Evolutionary conservation across 1,140 invertebrate species (phyloP), one percentile per base, ranked within the genome.

Genomic region (Procambarus virginalis): DNA sequence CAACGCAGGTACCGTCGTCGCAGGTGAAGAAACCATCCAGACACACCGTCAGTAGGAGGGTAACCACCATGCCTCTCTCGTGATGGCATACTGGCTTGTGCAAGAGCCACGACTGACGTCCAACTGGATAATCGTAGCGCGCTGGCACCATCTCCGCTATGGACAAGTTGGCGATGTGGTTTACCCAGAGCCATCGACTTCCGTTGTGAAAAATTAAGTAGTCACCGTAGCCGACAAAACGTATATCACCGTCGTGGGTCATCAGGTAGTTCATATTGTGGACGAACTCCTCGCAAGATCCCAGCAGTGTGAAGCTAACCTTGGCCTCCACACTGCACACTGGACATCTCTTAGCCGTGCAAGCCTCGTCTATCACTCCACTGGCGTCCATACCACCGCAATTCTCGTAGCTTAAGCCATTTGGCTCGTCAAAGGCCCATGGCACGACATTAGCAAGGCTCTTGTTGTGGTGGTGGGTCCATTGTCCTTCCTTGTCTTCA

Each of bases 361-460:
- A 87, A 3, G 70, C 78, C 17, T 91, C 84, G 84, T 91, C 90
- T 34, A 84, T 84, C 46, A 86, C 20, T 14, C 90, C 90, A n/a
- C 86, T 64, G 10, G 64, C 55, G 84, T 86, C 90, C 9, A 91
- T 49, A 17, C 78, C 90, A 22, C 84, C 90, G 55, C 90, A 91
- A 49, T 86, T 82, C 78, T 91, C 90, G 79, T 86, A 91, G 49
- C 22, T 58, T 45, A 91, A n/a, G 70, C 90, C 90, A 51, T 91
- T 91, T 22, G 90, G 90, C 81, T 91, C 90, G 64, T 91, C 79
- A 22, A 86, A 86, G 78, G 84, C 84, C 90, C 90, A 91, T 12
- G 91, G 91, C 46, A 91, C n/a, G 48, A 75, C 49, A 3, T 14
- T 12, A 12, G 79, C 76, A 9, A 77, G n/a, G 12, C 48, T 49